A percentile compares a stretch with the other conserved stretches of the same genome.
phyloP scores from a whole-genome alignment of 2,888 invertebrate genomes.

The Cantharis rufa region DNA sequence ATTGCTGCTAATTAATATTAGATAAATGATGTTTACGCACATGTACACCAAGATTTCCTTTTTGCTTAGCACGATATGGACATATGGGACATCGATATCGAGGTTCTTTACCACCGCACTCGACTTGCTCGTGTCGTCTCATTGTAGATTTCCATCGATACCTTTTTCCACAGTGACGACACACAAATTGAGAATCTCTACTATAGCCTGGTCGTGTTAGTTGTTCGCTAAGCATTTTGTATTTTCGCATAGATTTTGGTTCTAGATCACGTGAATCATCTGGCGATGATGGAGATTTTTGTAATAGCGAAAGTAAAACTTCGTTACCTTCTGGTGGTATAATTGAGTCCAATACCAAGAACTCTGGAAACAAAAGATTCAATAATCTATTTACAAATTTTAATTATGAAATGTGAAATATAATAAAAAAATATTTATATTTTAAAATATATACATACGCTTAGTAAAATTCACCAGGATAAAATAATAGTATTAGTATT shows the following conservation, averaged over 20 bases:
- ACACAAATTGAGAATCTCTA: constrained; percentile 66
- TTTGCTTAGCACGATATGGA: constrained; percentile 79
- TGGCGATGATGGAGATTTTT: constrained; percentile 22
- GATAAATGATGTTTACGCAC: constrained; percentile 73
- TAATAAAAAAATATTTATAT: background rate
- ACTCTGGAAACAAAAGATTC: constrained; percentile 45
- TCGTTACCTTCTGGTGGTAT: constrained; percentile 43
- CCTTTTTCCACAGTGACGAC: constrained; percentile 80
- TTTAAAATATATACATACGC: background rate
- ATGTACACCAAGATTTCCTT: constrained; percentile 81
- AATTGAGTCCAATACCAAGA: constrained; percentile 49
- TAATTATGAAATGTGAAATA: background rate
- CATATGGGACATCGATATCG: constrained; percentile 82
- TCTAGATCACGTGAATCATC: constrained; percentile 33
- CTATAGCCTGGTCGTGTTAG: constrained; percentile 46
- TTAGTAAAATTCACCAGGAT: background rate
- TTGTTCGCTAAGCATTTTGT: constrained; percentile 33
- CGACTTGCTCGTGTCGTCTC: constrained; percentile 82
- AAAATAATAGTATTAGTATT: background rate
- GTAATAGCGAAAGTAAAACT: constrained; percentile 31
- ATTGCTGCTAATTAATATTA: background rate
- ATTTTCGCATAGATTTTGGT: constrained; percentile 51
- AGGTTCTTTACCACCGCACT: constrained; percentile 80
- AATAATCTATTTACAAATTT: background rate
- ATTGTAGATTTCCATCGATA: constrained; percentile 87